Evolutionary conservation across 2,797 vertebrate species (phyloP).

Genomic region (Pogoniulus pusillus): DNA sequence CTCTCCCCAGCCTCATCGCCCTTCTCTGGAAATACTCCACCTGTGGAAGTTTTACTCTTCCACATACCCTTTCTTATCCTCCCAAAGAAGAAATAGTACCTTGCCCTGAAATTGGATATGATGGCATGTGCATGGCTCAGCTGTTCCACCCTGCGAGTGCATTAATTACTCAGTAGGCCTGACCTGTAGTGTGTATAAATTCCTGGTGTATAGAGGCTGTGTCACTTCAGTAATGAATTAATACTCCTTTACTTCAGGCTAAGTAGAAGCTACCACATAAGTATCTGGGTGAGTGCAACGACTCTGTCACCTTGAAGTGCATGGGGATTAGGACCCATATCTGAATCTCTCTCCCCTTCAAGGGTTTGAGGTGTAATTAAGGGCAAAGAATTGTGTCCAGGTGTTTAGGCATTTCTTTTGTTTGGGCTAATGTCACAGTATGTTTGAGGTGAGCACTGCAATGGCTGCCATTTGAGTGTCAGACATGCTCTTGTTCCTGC

Average conservation of each 20-base stretch:
- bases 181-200: neutral
- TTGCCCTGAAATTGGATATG: neutral
- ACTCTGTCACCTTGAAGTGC: neutral
- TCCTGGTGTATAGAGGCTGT: neutral
- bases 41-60: neutral
- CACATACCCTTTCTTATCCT: neutral
- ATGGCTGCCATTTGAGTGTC: fast-evolving
- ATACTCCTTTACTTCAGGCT: neutral
- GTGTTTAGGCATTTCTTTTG: neutral
- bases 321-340: neutral
- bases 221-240: neutral
- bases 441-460: neutral
- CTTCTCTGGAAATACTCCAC: too few relatives aligned
- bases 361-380: neutral
- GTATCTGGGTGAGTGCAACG: neutral
- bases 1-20: too few relatives aligned
- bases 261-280: neutral
- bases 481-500: neutral
- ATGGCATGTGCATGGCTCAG: neutral
- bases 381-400: neutral
- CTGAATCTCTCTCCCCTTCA: neutral
- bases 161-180: neutral
- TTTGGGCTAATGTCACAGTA: neutral
- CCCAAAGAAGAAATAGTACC: neutral
- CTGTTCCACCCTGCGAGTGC: neutral